Evolutionary conservation across 2,113 vertebrate genomes (phyloP).

Genomic region (Bothrops jararaca): DNA sequence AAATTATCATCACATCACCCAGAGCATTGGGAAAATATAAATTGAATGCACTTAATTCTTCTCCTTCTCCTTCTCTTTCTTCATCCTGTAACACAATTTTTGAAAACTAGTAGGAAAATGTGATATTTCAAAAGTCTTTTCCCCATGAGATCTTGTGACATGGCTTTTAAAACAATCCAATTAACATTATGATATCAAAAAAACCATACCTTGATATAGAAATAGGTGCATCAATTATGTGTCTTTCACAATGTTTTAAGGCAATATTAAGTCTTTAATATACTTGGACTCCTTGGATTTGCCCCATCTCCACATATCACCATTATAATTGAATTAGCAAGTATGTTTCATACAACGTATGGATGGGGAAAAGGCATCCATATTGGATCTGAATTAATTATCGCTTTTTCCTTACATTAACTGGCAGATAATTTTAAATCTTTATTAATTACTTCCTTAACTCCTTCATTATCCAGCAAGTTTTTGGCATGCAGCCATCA

Average conservation of each 20-base stretch:
- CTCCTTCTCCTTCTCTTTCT: too few relatives aligned
- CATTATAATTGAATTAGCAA: not conserved
- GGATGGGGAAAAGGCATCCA: not conserved
- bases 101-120: not conserved
- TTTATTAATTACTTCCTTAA: constrained; percentile 5
- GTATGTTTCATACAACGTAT: not conserved
- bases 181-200: not conserved
- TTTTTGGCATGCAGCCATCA: constrained; percentile 3
- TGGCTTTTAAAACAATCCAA: not conserved
- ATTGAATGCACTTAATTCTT: not conserved
- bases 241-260: not conserved
- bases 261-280: not conserved
- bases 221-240: not conserved
- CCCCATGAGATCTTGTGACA: not conserved
- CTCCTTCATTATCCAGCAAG: not conserved
- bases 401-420: not conserved
- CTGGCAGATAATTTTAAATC: not conserved
- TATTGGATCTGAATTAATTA: not conserved
- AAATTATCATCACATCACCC: not conserved
- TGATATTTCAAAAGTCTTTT: not conserved
- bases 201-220: not conserved
- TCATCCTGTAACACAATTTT: not conserved
- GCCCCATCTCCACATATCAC: not conserved
- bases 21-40: not conserved
- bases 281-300: not conserved